Conservation (phyloP, 1,140 invertebrate species). For the Diabrotica undecimpunctata region DNA sequence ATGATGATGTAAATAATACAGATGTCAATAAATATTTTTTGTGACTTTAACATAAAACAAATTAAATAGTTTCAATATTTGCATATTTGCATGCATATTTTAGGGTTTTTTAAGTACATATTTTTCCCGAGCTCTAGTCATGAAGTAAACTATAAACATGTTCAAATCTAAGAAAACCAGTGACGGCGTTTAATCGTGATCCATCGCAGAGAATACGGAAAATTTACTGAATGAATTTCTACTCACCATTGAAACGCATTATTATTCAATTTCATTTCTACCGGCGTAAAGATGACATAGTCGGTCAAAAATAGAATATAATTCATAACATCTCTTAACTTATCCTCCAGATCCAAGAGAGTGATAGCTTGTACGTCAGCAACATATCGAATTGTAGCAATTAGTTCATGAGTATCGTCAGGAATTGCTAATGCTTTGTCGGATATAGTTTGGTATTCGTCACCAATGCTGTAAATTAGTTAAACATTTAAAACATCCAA, state of each 20-base stretch:
- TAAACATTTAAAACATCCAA: too few species aligned
- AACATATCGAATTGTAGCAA: slow-evolving; percentile 77
- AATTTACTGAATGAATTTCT: not conserved
- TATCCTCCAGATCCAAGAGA: slow-evolving; percentile 70
- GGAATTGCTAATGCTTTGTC: slow-evolving; percentile 76
- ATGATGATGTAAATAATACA: too few species aligned
- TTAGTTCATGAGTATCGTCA: slow-evolving; percentile 77
- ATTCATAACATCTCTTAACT: slow-evolving; percentile 61
- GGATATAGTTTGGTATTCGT: slow-evolving; percentile 80
- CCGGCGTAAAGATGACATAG: slow-evolving; percentile 69
- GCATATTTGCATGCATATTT: too few species aligned
- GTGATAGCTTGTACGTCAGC: slow-evolving; percentile 69
- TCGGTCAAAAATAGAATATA: slow-evolving; percentile 77
- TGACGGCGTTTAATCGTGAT: too few species aligned
- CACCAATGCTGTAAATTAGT: slow-evolving; percentile 64
- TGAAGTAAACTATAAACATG: too few species aligned
- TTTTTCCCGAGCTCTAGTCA: too few species aligned
- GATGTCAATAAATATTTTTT: too few species aligned
- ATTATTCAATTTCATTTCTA: slow-evolving; percentile 84
- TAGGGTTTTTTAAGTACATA: too few species aligned
- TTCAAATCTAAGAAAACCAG: too few species aligned
- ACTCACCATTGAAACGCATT: slow-evolving; percentile 77
- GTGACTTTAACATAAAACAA: too few species aligned
- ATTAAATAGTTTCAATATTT: too few species aligned
- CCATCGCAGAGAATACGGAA: too few species aligned